A percentile compares a stretch with the other conserved stretches of the same genome.
Conservation (phyloP, 35 echinoderm and acorn worm genomes). For the Nesometra sesokonis region DNA sequence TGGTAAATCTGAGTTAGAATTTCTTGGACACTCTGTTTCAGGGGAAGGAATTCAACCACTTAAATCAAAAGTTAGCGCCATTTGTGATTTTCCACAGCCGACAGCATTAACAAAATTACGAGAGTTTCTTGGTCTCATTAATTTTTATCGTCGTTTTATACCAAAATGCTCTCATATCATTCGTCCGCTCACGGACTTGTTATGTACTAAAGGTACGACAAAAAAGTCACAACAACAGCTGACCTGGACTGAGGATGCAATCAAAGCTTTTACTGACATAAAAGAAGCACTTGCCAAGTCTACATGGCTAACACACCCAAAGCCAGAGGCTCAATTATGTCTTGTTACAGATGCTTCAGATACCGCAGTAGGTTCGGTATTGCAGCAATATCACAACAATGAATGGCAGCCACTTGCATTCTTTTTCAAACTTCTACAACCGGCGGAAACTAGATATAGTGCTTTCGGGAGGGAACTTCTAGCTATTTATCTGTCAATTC, state of each 20-base stretch:
- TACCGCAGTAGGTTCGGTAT: background rate
- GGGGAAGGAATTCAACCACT: background rate
- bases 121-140: constrained; percentile 28
- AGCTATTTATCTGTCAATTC: no score
- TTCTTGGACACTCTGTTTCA: background rate
- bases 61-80: background rate
- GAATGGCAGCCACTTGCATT: constrained; percentile 10
- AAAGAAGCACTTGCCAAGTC: background rate
- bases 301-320: background rate
- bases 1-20: no score
- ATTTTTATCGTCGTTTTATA: constrained; percentile 24
- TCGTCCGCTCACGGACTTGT: constrained; percentile 1
- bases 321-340: no score
- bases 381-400: constrained; percentile 14
- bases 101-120: constrained; percentile 3
- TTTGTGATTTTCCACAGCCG: constrained; percentile 5
- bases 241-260: background rate
- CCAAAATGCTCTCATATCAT: constrained; percentile 7
- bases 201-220: background rate
- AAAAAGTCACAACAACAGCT: background rate
- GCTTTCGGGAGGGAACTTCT: background rate
- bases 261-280: background rate
- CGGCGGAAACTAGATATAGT: no score
- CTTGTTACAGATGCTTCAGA: constrained; percentile 17
- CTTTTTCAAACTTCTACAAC: no score